Base-by-base conservation (phyloP, 2,113 vertebrate species). In the Osmerus mordax region DNA sequence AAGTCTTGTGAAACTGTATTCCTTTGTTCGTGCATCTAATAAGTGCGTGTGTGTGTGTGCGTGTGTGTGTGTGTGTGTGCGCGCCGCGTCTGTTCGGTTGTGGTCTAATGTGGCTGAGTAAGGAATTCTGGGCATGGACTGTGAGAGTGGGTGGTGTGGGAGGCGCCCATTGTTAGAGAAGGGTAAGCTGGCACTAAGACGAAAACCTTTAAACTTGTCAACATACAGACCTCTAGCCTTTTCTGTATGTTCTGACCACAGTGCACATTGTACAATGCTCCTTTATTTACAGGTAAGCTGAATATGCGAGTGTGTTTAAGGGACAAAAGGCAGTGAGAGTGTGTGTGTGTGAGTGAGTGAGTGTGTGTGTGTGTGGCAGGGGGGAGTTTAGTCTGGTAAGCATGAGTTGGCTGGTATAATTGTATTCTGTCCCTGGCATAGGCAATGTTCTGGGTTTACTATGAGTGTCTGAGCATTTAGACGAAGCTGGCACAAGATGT, bases 401-500 rank as follows among this genome's bases (percentile, higher is more conserved):
- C 63, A 72, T 19, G 74, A 82, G 77, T 80, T 81, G 76, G 66
- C 59, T 64, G 72, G 73, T 67, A 74, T 76, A 83, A 71, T 80
- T 84, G 68, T 66, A 55, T 65, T 84, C 61, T 73, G 65, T 71
- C 56, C 8, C 67, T 76, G 70, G 75, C 75, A 70, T 82, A 64
- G 69, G 70, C 25, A 69, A 75, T 69, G 73, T 84, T 81, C 79
- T 75, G 78, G 71, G 70, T 86, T 84, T 87, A 78, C 80, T 75
- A 76, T 72, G 79, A 80, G 51, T 73, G 76, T 79, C 83, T 84
- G 70, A 87, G 79, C 77, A 80, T 89, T 87, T 84, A 86, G 83
- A 78, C 32, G 73, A 74, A 71, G 78, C 82, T 88, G 88, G 86
- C 87, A 82, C 79, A 81, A 77, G 32, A 85, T 76, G 74, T 67